Evolutionary conservation across 2,113 vertebrate species (phyloP).

Genomic region (Mastomys natalensis): DNA sequence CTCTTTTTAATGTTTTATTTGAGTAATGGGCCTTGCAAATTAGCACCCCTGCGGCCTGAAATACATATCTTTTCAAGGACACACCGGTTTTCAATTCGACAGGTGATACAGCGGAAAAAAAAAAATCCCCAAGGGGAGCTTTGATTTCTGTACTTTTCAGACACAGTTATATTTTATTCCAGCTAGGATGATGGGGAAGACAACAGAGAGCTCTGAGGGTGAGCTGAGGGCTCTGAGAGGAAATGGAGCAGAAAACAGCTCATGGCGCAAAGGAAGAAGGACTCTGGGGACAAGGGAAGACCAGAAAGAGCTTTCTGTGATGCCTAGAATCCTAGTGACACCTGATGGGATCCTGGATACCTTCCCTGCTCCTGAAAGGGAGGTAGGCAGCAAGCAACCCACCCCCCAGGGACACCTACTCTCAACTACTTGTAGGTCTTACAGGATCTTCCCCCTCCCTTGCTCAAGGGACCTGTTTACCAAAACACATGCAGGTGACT

Average conservation of each 20-base stretch:
- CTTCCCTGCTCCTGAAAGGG: background rate
- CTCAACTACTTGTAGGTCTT: background rate
- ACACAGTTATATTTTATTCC: slow-evolving; percentile 82
- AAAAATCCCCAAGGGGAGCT: slow-evolving; percentile 79
- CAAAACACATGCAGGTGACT: background rate
- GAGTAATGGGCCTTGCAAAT: slow-evolving; percentile 91
- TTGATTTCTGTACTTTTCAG: slow-evolving; percentile 75
- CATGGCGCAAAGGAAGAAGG: slow-evolving; percentile 33
- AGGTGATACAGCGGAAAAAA: slow-evolving; percentile 81
- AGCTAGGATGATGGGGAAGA: slow-evolving; percentile 75
- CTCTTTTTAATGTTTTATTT: slow-evolving; percentile 86
- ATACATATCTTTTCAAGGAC: slow-evolving; percentile 88
- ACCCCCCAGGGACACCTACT: background rate
- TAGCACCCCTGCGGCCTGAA: slow-evolving; percentile 85
- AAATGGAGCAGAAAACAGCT: slow-evolving; percentile 86
- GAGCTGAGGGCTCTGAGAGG: slow-evolving; percentile 72
- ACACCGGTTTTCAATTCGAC: slow-evolving; percentile 80
- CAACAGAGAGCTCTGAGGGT: slow-evolving; percentile 72
- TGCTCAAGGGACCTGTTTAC: background rate
- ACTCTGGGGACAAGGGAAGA: slow-evolving; percentile 9
- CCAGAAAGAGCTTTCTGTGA: background rate
- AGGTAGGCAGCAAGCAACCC: rapidly evolving
- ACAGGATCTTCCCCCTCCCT: background rate
- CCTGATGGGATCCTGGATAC: background rate
- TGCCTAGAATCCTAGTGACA: background rate